These are phyloP conservation scores for Dorcus hopei DNA, from an alignment of 2,888 invertebrate species.

Conservation along the genomic window DNA sequence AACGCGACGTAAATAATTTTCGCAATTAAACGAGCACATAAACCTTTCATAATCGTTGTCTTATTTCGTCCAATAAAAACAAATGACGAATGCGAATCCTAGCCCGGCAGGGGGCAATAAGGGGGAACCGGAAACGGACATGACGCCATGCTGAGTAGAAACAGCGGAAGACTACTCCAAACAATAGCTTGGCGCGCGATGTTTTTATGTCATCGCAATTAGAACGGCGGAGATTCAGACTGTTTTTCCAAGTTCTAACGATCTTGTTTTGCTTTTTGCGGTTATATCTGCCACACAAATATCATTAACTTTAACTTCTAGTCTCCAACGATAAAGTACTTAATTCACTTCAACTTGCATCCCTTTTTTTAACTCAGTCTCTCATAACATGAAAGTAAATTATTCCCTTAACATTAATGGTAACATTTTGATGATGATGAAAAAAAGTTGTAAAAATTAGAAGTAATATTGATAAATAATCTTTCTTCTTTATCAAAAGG, in stretches of 20 bases:
- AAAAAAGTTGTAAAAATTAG: too few species aligned
- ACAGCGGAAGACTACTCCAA: constrained; percentile 52
- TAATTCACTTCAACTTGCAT: neutral
- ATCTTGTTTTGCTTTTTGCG: constrained; percentile 37
- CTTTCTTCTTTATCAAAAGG: too few species aligned
- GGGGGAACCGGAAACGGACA: constrained; percentile 48
- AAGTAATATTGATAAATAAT: too few species aligned
- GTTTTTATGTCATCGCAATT: constrained; percentile 49
- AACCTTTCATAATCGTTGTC: constrained; percentile 17
- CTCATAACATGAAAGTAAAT: too few species aligned
- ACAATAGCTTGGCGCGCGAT: constrained; percentile 47
- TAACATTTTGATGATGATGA: too few species aligned
- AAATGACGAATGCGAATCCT: constrained; percentile 41
- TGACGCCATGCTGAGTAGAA: constrained; percentile 53
- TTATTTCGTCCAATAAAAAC: constrained; percentile 24
- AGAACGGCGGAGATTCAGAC: constrained; percentile 46
- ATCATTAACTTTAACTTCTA: constrained; percentile 11
- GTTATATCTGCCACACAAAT: constrained; percentile 30
- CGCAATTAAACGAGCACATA: constrained; percentile 1
- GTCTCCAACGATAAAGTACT: constrained; percentile 1
- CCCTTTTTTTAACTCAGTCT: constrained; percentile 2
- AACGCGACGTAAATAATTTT: neutral
- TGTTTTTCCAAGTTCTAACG: constrained; percentile 43
- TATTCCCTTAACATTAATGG: too few species aligned
- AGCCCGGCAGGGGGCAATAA: constrained; percentile 20